Conservation (phyloP, 2,797 vertebrate genomes). For the Novumbra hubbsi region DNA sequence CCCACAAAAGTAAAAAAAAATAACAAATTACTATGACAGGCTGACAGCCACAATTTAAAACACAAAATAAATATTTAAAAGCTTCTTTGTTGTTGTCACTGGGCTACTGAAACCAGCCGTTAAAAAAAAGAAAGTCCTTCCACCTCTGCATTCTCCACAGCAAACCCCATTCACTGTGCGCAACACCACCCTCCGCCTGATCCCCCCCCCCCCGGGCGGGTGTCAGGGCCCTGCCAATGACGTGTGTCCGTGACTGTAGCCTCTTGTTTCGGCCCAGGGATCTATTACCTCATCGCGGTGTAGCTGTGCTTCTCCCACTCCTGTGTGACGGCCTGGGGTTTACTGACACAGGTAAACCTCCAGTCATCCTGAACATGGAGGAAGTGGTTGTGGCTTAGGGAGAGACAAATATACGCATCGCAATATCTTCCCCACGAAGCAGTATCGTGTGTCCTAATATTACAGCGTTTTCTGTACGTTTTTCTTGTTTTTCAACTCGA, state of each 20-base stretch:
- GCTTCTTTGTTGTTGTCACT: neutral
- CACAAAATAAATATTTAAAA: neutral
- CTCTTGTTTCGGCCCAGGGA: neutral
- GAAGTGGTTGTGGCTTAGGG: neutral
- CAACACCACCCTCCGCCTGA: neutral
- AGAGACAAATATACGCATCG: neutral
- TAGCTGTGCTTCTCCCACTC: neutral
- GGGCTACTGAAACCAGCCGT: neutral
- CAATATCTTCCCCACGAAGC: neutral
- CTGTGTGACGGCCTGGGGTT: neutral
- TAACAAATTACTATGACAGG: too few species aligned
- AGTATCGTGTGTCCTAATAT: neutral
- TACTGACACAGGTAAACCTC: neutral
- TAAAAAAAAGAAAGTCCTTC: neutral
- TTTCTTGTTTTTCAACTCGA: neutral
- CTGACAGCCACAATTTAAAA: neutral
- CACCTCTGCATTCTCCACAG: neutral
- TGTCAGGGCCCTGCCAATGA: neutral
- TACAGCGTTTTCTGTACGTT: neutral
- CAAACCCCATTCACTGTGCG: neutral
- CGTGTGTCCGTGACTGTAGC: constrained; percentile 2
- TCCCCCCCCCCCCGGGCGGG: neutral
- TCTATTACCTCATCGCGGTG: neutral
- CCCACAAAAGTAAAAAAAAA: too few species aligned
- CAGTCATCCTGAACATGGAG: neutral